Evolutionary conservation across 2,113 vertebrate genomes (phyloP), one percentile per base, ranked within the genome.

Genomic region (Zeus faber): DNA sequence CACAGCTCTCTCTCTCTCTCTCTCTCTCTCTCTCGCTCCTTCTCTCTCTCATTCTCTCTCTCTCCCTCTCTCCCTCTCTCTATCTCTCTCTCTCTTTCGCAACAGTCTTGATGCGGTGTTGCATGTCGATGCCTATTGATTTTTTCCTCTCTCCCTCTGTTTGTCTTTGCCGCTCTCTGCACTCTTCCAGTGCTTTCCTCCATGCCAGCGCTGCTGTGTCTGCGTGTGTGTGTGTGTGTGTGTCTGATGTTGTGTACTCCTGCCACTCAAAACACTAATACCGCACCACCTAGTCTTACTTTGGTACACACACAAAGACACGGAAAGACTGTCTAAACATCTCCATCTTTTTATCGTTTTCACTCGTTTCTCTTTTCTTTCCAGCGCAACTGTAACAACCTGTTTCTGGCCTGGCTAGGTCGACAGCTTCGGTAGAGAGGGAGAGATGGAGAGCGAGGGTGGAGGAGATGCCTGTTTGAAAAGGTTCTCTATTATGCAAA

Each of bases 101-200:
- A 64, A 72, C 65, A 73, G 72, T 85, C 76, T 82, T 82, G 81
- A 79, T 85, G 82, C 79, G 82, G 83, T 72, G 69, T 81, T 79
- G 73, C 79, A 84, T 83, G 82, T 84, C 54, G 53, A 79, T 80
- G 74, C 47, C 53, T 79, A 82, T 89, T 72, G 82, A 87, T 88
- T 86, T 81, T 58, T 54, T 65, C 43, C 43, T 71, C 41, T 55
- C 52, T 40, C 41, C 48, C 53, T 54, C 17, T 37, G 27, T 58
- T 65, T 47, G 41, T 53, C 39, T 61, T 58, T 31, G 9, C 56
- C 56, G 17, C n/a, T 70, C 61, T 64, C 56, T 70, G 58, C 65
- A 67, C 67, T 68, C 49, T 31, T 25, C 31, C 2, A 10, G 31
- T 33, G 31, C 26, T 29, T 29, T 29, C 8, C 31, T 33, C 13